Percentiles rank a stretch among this genome's conserved stretches.
Conservation (phyloP, 2,113 vertebrate genomes). For the Tupaia tana region DNA sequence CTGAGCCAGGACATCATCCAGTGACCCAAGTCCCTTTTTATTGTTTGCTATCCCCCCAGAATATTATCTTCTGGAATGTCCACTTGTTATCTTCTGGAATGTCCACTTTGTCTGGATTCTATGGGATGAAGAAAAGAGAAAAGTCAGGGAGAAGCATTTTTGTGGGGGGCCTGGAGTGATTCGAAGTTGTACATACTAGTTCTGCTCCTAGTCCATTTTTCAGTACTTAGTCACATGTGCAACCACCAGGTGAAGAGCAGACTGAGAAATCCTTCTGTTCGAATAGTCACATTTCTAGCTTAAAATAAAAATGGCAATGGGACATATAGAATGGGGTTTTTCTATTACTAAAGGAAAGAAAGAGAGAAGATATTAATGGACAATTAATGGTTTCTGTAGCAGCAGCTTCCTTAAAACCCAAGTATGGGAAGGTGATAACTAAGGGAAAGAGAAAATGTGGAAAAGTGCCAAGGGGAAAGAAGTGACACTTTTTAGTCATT, state of each 20-base stretch:
- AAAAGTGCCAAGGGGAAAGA: background rate
- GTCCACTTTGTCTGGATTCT: background rate
- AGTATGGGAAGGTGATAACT: background rate
- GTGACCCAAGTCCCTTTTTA: background rate
- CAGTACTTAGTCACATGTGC: background rate
- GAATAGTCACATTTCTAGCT: background rate
- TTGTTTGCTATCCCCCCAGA: background rate
- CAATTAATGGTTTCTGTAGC: background rate
- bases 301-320: background rate
- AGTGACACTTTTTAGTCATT: background rate
- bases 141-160: background rate
- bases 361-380: background rate
- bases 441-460: background rate
- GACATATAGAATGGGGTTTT: background rate
- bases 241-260: background rate
- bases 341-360: background rate
- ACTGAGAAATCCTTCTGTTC: background rate
- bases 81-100: background rate
- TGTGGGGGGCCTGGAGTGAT: background rate
- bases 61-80: background rate
- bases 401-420: background rate
- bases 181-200: background rate
- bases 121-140: background rate
- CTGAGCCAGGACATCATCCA: background rate
- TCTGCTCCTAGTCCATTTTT: background rate